Conservation (phyloP, 2,113 vertebrate species). For the Oplegnathus fasciatus region DNA sequence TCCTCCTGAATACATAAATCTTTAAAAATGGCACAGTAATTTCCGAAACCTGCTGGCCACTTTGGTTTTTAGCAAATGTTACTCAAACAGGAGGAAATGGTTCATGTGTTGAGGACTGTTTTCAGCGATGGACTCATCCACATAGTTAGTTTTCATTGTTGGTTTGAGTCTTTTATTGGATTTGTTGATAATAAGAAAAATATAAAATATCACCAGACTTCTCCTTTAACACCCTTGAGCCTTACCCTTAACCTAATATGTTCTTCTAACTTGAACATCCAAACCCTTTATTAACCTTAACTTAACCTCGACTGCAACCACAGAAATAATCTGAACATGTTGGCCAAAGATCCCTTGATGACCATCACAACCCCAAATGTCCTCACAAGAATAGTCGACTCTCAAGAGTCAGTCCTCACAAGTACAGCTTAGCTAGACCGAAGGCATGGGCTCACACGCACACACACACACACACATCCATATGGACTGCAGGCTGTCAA, state of each 20-base stretch:
- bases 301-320: not conserved
- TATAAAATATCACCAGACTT: not conserved
- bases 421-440: not conserved
- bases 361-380: not conserved
- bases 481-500: slow-evolving; percentile 44
- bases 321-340: not conserved
- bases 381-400: not conserved
- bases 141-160: not conserved
- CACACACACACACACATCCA: slow-evolving; percentile 37
- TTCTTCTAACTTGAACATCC: not conserved
- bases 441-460: slow-evolving; percentile 21
- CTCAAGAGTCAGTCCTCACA: slow-evolving; percentile 1
- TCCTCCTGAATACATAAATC: not conserved
- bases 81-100: not conserved
- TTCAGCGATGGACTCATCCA: not conserved
- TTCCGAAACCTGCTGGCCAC: not conserved
- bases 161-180: not conserved
- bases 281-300: not conserved
- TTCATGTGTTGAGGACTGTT: not conserved
- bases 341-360: not conserved
- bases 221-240: not conserved
- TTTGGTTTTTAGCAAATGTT: not conserved
- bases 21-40: not conserved
- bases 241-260: not conserved
- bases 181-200: not conserved